phyloP scores from a whole-genome alignment of 2,797 vertebrate species.

The Sciurus vulgaris region DNA sequence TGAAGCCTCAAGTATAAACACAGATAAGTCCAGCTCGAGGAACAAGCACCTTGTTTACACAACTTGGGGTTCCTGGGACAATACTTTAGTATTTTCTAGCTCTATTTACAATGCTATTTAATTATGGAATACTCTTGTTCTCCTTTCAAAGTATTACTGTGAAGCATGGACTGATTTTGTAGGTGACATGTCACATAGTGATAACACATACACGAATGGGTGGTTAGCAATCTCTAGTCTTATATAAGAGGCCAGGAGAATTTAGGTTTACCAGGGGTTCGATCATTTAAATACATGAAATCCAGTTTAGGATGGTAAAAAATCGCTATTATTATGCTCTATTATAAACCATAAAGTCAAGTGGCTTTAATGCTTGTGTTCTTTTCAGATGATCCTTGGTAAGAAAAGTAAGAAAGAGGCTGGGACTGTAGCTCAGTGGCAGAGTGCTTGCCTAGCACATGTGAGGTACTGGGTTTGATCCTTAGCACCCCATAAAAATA shows the following conservation, averaged over 20 bases:
- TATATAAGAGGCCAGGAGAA: background rate
- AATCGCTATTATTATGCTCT: background rate
- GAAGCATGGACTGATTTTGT: background rate
- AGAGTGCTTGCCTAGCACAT: too few species aligned
- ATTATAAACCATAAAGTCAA: background rate
- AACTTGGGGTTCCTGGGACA: constrained; percentile 66
- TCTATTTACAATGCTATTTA: constrained; percentile 9
- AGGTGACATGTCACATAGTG: background rate
- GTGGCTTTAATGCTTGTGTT: background rate
- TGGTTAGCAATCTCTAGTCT: background rate
- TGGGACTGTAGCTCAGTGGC: too few species aligned
- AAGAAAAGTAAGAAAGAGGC: background rate
- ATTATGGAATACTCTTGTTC: background rate
- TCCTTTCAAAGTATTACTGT: constrained; percentile 32
- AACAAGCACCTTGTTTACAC: background rate
- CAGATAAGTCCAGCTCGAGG: constrained; percentile 41
- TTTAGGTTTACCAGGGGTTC: background rate
- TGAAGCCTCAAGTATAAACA: constrained; percentile 67
- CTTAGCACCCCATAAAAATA: too few species aligned
- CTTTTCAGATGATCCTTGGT: background rate
- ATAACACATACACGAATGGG: background rate
- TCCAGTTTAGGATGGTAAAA: background rate
- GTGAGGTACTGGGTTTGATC: too few species aligned
- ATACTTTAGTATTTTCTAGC: constrained; percentile 63
- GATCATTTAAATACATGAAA: background rate